These are phyloP conservation scores for Hesperia comma DNA, from an alignment of 2,888 invertebrate species.

Conservation along the genomic window DNA sequence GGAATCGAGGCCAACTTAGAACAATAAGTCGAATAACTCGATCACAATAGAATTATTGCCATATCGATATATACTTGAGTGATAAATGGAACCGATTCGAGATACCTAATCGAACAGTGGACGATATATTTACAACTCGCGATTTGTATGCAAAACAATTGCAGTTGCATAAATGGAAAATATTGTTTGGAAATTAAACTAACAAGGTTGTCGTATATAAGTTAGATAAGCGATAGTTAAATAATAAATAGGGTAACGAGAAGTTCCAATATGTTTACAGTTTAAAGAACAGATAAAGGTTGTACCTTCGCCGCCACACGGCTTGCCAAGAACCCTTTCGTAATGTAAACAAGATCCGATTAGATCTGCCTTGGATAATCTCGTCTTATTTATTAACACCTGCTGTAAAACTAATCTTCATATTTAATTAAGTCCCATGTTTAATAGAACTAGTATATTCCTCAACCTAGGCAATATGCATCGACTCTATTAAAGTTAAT, in stretches of 20 bases:
- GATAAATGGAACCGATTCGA: constrained; percentile 68
- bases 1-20: constrained; percentile 32
- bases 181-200: constrained; percentile 66
- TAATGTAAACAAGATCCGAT: constrained; percentile 79
- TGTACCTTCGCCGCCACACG: constrained; percentile 45
- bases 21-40: constrained; percentile 48
- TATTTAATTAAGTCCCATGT: constrained; percentile 41
- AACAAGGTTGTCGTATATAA: constrained; percentile 72
- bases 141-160: constrained; percentile 75
- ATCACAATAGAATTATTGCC: constrained; percentile 51
- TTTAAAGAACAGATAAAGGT: constrained; percentile 65
- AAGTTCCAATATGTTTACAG: constrained; percentile 69
- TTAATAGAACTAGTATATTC: constrained; percentile 37
- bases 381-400: constrained; percentile 73
- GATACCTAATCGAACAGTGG: constrained; percentile 65
- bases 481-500: constrained; percentile 31
- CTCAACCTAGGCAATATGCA: constrained; percentile 27
- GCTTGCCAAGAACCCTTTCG: constrained; percentile 58
- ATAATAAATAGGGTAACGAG: constrained; percentile 73
- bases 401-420: constrained; percentile 58
- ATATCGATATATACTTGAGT: constrained; percentile 50
- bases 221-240: constrained; percentile 68
- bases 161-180: constrained; percentile 64
- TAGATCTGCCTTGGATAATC: constrained; percentile 71
- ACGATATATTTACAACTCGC: constrained; percentile 68